Evolutionary conservation across 2,797 vertebrate species (phyloP).

Genomic region (Psittacula echo): DNA sequence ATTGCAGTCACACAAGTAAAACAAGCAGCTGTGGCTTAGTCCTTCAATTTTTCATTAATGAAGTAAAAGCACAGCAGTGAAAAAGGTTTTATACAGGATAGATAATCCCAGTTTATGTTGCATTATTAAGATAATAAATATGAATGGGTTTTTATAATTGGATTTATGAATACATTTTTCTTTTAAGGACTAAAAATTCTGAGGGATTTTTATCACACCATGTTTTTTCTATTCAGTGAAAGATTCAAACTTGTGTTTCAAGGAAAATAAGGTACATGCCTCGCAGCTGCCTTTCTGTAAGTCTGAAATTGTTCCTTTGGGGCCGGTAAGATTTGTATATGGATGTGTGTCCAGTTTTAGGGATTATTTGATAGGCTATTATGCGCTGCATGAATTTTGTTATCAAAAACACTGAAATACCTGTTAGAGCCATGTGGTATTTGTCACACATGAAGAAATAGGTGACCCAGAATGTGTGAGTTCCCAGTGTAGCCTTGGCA

Average conservation of each 20-base stretch:
- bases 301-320: neutral
- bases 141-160: neutral
- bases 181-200: neutral
- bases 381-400: neutral
- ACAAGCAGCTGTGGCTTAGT: neutral
- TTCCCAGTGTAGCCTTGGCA: neutral
- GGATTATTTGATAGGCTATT: neutral
- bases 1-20: neutral
- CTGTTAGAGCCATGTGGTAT: neutral
- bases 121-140: neutral
- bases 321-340: neutral
- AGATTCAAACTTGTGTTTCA: neutral
- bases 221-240: neutral
- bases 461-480: accelerated
- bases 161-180: neutral
- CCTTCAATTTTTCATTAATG: neutral
- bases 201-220: neutral
- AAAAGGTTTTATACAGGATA: neutral
- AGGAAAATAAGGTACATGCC: neutral
- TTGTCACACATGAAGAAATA: neutral
- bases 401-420: neutral
- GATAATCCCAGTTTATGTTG: neutral
- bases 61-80: neutral
- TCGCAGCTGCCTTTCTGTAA: neutral
- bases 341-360: neutral